Base-by-base conservation (phyloP, 23 tunicate genomes). In the Phallusia fumigata region DNA sequence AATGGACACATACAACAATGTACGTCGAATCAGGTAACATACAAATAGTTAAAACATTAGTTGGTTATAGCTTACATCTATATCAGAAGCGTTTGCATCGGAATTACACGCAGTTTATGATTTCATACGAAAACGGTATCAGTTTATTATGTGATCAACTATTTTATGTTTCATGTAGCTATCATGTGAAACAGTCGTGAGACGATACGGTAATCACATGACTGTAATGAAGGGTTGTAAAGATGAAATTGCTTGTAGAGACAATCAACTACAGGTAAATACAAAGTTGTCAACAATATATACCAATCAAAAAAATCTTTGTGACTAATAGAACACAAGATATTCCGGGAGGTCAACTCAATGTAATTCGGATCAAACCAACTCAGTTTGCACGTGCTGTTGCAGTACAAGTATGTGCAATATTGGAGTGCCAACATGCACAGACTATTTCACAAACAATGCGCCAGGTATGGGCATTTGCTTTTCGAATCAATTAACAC, bases 321-420 rank as follows among this genome's bases (percentile, higher is more conserved):
- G 11, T 76, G 28, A 40, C 1, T 6, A 58, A 58, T 13, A 58
- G 69, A 58, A 58, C 28, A 58, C 26, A 58, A 58, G 13, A 58
- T 58, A 58, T 13, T 58, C 69, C 16, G 69, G 69, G 5, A 58
- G 13, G 3, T 58, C 69, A 58, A 58, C 15, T 16, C 69, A 58
- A 24, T 58, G 69, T 13, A 84, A 84, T 76, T 10, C 52, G 2
- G 76, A 76, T 28, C 36, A 53, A 49, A 80, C 75, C 30, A 84
- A 76, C 52, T 76, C 87, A 6, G 81, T 76, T 0, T 84, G 87
- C 53, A 44, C 81, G 33, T 84, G 87, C 64, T 84, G 87, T 31
- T 84, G 87, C 53, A 52, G 24, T 33, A 64, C 81, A 0, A 80
- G 76, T 35, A 31, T 31, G 33, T 84, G 87, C 35, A 84, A 84